Base-by-base conservation (phyloP, 2,888 invertebrate species). In the Ophion costatus region DNA sequence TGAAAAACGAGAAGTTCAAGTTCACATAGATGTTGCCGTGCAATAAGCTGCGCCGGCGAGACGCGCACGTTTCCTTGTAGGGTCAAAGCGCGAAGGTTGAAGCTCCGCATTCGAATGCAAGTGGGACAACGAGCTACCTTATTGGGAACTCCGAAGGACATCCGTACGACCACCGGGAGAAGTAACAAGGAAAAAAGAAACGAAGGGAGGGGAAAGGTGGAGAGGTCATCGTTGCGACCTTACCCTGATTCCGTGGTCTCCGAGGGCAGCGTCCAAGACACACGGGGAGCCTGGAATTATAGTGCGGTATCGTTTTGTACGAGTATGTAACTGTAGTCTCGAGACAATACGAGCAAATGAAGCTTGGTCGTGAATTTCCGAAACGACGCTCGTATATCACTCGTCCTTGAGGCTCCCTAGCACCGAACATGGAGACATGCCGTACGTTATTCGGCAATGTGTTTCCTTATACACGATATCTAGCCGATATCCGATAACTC, bases 221-320 rank as follows among this genome's bases (percentile, higher is more conserved):
- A 89, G 89, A 91, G 92, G 90, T 91, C 90, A 89, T 76, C 88
- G 83, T 29, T 83, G 84, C 89, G 91, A 91, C 92, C 92, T 92
- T 92, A 92, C 88, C 91, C 92, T 83, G 91, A 91, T 91, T 92
- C 87, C 88, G n/a, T 57, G 38, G 51, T 38, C 74, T 69, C 69
- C 77, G 10, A 69, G 38, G 38, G 38, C 38, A 38, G 59, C 20
- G 17, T 67, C 45, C 56, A 76, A 77, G 29, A n/a, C 45, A n/a
- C 33, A 6, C 9, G 70, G 45, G 14, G 63, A 14, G 45, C 14
- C 59, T 56, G 45, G 45, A n/a, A 59, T 64, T 59, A 22, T 75
- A 63, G 17, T 57, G 17, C 20, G 24, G 33, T 66, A 57, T 74
- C 3, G 24, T 45, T 69, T 20, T 56, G 14, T 22, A 3, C 24